Base-by-base conservation (phyloP, 2,797 vertebrate genomes). In the Myiothlypis chrysogaster region DNA sequence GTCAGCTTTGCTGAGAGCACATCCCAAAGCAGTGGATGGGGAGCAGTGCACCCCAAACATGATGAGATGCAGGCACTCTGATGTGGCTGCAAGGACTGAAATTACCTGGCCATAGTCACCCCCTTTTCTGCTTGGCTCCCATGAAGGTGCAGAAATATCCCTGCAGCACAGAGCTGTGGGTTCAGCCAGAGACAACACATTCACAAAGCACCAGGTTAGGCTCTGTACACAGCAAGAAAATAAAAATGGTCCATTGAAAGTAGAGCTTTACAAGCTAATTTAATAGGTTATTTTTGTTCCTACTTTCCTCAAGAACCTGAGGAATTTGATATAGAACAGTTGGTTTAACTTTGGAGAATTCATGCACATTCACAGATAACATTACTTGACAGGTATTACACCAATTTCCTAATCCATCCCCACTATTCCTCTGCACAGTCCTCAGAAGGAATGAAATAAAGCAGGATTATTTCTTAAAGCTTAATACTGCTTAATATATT, bases 401-500 rank as follows among this genome's bases (percentile, higher is more conserved):
- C 35, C 68, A 59, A 10, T 87, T 92, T 91, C 77, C 82, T 92
- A 93, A 93, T 78, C 91, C 81, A 41, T 61, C 92, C 90, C 78
- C 60, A 55, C 78, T 65, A 60, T 46, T 82, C 59, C 52, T 84
- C 86, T 78, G 61, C 80, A 90, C 57, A 95, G 70, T 43, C 44
- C 4, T 12, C 80, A 89, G 86, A 60, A 91, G 84, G 68, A 94
- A 91, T 0, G 4, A 93, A 94, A 92, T 64, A 89, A 93, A 95
- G 61, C 1, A 3, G 17, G 71, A 93, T 96, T 90, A 91, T 86
- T 88, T 84, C 75, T 93, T 94, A 53, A 84, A 8, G 20, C 32
- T 47, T 91, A 83, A 85, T 86, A 87, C 63, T 80, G 47, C 46
- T 92, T 91, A 93, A 88, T 89, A 89, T 85, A 35, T 83, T 83